Evolutionary conservation across 2,888 invertebrate species (phyloP), one percentile per base, ranked within the genome.

Genomic region (Chymomyza caudatula): DNA sequence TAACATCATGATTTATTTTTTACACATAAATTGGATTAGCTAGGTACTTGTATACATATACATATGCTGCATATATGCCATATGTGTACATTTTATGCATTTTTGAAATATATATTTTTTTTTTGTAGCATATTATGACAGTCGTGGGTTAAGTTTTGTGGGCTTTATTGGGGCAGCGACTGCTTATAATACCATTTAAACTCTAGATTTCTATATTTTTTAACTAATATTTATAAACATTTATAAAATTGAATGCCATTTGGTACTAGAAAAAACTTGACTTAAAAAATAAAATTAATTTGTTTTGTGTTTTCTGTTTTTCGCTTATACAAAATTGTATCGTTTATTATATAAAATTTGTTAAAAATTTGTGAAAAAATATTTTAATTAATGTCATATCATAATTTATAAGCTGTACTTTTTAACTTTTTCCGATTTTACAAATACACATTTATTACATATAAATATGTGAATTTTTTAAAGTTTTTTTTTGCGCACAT

Each of bases 231-330:
- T 47, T 57, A 57, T 62, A 44, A 74, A 74, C 77, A 74, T 73
- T 75, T 80, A 80, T 85, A 67, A 83, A 78, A 83, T 71, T 83
- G 81, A 85, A 80, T 85, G 86, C 76, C 83, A 71, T 83, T 83
- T 80, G 78, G 76, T 83, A 83, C 79, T 68, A 73, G 76, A 80
- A 65, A 72, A 75, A 80, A 64, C 77, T 59, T 59, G 75, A 71
- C 69, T 73, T 78, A 59, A 66, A 73, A 83, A 71, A 83, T 78
- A 84, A 73, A 75, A 68, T 68, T 51, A 64, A 67, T 59, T 67
- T 71, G 15, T 42, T 60, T 42, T 57, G 44, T 6, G 63, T 29
- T 47, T 59, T 57, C 49, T 4, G 52, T 29, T 59, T 73, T 72
- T 67, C 74, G 77, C 83, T 67, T 54, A 60, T 72, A 68, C 62